These are phyloP conservation scores for Orgyia antiqua DNA, from an alignment of 2,888 invertebrate species.

Conservation along the genomic window DNA sequence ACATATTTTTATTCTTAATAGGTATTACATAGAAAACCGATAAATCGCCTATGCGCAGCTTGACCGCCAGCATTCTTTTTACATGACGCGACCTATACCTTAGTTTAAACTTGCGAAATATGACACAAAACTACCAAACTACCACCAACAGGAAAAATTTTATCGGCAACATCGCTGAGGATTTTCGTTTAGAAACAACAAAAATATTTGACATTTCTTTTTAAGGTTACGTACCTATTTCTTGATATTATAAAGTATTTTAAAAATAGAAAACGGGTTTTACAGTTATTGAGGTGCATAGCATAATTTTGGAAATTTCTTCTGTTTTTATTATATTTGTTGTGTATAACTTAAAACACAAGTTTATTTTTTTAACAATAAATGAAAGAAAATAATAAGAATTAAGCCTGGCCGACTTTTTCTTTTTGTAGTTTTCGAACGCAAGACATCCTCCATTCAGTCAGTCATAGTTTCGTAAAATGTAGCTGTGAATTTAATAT, in stretches of 20 bases:
- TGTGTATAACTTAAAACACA: conserved; percentile 19
- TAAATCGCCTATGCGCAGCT: too few species aligned
- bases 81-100: too few species aligned
- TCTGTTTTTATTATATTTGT: conserved; percentile 21
- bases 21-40: too few species aligned
- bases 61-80: too few species aligned
- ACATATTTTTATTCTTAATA: too few species aligned
- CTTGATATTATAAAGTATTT: too few species aligned
- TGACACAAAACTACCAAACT: too few species aligned
- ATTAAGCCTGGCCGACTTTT: conserved; percentile 25
- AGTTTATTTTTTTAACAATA: conserved; percentile 23
- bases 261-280: conserved; percentile 24
- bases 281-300: conserved; percentile 14
- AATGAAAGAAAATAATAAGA: conserved; percentile 24
- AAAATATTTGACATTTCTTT: too few species aligned
- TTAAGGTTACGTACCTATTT: too few species aligned
- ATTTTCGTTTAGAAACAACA: conserved; percentile 39
- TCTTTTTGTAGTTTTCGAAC: conserved; percentile 25
- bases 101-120: too few species aligned
- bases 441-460: conserved; percentile 38
- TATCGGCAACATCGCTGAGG: too few species aligned
- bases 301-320: conserved; percentile 15
- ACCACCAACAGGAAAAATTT: too few species aligned
- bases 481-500: conserved; percentile 52
- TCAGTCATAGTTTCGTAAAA: conserved; percentile 49